These are phyloP conservation scores for Dromococcyx pavoninus DNA, from an alignment of 2,797 vertebrate species.

Conservation along the genomic window DNA sequence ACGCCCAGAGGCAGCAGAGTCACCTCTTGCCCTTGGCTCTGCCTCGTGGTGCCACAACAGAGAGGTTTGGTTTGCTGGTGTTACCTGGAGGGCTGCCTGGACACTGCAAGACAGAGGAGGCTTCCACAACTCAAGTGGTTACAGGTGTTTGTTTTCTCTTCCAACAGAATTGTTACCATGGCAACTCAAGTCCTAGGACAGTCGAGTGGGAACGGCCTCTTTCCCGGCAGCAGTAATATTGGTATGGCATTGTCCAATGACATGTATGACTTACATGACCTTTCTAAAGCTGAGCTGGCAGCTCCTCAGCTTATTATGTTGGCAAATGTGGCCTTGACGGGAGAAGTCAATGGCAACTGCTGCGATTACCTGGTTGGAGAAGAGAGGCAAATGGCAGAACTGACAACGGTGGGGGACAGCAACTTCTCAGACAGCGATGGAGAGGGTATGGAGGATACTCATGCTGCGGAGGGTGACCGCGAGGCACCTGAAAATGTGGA, in stretches of 20 bases:
- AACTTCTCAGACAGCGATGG: conserved; percentile 92
- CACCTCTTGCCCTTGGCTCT: rapidly evolving
- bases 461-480: conserved; percentile 72
- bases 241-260: conserved; percentile 81
- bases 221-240: conserved; percentile 71
- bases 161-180: conserved; percentile 78
- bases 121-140: not conserved
- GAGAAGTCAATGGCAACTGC: conserved; percentile 78
- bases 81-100: not conserved
- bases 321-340: conserved; percentile 90
- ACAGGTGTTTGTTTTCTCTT: not conserved
- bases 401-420: conserved; percentile 88
- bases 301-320: conserved; percentile 96
- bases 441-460: conserved; percentile 77
- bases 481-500: conserved; percentile 76
- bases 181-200: conserved; percentile 87
- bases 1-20: not conserved
- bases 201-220: conserved; percentile 81
- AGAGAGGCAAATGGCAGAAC: conserved; percentile 94
- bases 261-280: conserved; percentile 82
- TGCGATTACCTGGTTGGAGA: conserved; percentile 83
- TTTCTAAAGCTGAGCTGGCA: conserved; percentile 84
- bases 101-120: not conserved
- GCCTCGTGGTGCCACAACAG: rapidly evolving
- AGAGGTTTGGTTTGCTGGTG: no score